Base-by-base conservation (phyloP, 2,888 invertebrate genomes). In the Brachyptera risi region DNA sequence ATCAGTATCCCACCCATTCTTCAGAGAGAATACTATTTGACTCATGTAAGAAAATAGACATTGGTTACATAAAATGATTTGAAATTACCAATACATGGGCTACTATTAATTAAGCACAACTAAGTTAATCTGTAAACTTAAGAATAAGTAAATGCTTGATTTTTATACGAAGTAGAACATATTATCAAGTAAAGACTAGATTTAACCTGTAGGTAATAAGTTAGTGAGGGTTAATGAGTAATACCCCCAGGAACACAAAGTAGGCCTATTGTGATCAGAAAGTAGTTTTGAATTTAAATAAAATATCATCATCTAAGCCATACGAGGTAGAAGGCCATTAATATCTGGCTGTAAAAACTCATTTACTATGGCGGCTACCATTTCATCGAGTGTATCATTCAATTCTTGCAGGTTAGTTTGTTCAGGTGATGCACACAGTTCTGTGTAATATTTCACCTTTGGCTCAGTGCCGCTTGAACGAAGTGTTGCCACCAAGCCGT, bases 391-490 rank as follows among this genome's bases (percentile, higher is more conserved):
- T 61, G 83, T 84, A 1, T 68, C 68, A 63, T 81, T 79, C 59
- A 90, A 79, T 51, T 77, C 76, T 38, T 81, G 77, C 74, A 86
- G 81, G 73, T 91, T 47, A 23, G 19, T n/a, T 60, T 57, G 26
- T 7, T 19, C 44, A 31, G 37, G 54, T 49, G 50, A 51, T 17
- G 60, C 49, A 50, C 37, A 50, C 24, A 63, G 79, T 75, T 97
- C 99, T 0, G 93, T 90, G 77, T 99, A 99, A 77, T 96, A 99
- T 78, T 99, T 99, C 69, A 99, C 85, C 76, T 99, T 99, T 42
- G 99, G 99, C 75, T 99, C 99, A 0, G 99, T 99, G 49, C 99
- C 99, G 74, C 96, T 96, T 1, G 97, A 96, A 66, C 99, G 83
- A 31, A 99, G 77, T 0, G 96, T 97, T 1, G 91, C 84, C 7